Conservation (phyloP, 2,797 vertebrate genomes). For the Leucoraja ocellata region DNA sequence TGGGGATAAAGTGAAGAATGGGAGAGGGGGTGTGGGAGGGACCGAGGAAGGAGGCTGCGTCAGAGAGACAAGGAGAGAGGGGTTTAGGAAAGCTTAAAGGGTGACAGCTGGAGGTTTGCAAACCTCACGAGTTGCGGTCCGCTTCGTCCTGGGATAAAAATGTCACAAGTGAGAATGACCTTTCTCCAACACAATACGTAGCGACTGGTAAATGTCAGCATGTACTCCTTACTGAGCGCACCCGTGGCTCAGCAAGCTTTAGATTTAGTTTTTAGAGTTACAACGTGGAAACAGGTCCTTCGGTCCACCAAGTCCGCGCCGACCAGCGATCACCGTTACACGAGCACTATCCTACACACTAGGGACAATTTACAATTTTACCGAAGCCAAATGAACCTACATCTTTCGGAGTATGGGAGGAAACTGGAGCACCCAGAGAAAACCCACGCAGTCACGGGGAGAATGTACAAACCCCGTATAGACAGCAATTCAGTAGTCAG, state of each 20-base stretch:
- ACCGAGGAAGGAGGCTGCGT: conserved; percentile 42
- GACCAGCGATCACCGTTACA: no score
- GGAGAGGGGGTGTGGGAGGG: conserved; percentile 59
- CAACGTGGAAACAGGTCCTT: no score
- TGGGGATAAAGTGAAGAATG: conserved; percentile 64
- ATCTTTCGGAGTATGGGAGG: no score
- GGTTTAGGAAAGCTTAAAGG: not conserved
- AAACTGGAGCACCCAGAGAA: no score
- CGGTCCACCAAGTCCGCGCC: no score
- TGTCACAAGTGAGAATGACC: conserved; percentile 19
- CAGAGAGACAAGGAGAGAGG: not conserved
- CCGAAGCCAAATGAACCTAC: no score
- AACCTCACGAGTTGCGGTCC: not conserved
- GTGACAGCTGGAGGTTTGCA: not conserved
- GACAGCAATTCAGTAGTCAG: no score
- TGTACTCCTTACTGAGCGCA: not conserved
- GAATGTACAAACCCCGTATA: no score
- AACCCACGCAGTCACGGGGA: no score
- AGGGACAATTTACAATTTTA: no score
- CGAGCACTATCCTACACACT: no score
- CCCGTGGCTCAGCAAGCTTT: not conserved
- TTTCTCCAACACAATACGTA: not conserved
- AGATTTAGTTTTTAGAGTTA: no score
- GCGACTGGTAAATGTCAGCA: not conserved
- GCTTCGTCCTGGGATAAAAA: not conserved